Conservation (phyloP, 2,113 vertebrate genomes). For the Gymnobelideus leadbeateri region DNA sequence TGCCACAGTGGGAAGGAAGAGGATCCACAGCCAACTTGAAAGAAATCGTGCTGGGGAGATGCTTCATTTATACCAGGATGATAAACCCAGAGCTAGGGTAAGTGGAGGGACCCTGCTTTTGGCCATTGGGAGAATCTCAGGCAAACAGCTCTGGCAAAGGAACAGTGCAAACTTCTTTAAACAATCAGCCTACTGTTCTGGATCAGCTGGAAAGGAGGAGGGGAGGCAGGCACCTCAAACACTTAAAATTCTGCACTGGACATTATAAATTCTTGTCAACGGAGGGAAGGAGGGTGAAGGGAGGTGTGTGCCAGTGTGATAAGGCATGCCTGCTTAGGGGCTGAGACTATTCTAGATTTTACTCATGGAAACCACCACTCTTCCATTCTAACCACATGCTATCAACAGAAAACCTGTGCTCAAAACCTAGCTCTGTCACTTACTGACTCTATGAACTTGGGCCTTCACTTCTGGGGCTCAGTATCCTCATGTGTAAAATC, state of each 20-base stretch:
- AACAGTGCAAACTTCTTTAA: neutral
- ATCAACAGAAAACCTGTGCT: neutral
- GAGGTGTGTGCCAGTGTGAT: neutral
- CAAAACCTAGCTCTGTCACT: neutral
- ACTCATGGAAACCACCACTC: neutral
- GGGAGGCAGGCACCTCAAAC: neutral
- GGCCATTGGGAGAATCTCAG: neutral
- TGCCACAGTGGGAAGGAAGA: slow-evolving; percentile 76
- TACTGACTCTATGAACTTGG: neutral
- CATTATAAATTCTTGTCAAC: neutral
- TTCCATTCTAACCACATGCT: neutral
- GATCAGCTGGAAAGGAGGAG: neutral
- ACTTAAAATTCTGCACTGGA: rapidly evolving
- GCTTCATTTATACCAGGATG: slow-evolving; percentile 72
- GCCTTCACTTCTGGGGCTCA: neutral
- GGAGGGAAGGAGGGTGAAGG: neutral
- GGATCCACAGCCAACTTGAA: slow-evolving; percentile 81
- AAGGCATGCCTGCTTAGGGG: neutral
- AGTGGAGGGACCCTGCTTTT: slow-evolving; percentile 49
- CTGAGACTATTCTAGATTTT: neutral
- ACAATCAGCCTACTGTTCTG: neutral
- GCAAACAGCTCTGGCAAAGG: neutral
- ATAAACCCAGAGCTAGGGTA: slow-evolving; percentile 76
- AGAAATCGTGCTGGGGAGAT: slow-evolving; percentile 83
- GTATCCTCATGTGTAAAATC: neutral